Percentiles rank a stretch among this genome's conserved stretches.
phyloP scores from a whole-genome alignment of 2,888 invertebrate species.

The Conistra vaccinii region DNA sequence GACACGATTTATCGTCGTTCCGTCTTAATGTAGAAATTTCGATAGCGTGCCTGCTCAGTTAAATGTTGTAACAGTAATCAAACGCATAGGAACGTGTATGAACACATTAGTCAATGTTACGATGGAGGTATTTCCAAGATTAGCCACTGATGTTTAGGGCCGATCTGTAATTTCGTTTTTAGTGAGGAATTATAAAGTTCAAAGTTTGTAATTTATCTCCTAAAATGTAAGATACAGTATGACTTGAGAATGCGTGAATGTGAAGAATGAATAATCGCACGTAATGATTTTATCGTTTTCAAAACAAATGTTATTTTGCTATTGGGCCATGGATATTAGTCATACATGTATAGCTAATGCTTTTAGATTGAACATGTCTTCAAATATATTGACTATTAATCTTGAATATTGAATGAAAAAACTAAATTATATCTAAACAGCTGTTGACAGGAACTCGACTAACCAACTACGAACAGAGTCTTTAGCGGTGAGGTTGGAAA shows the following conservation, averaged over 20 bases:
- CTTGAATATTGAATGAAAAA: not conserved
- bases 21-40: conserved; percentile 83
- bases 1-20: conserved; percentile 84
- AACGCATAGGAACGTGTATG: conserved; percentile 76
- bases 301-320: conserved; percentile 58
- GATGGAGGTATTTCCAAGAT: conserved; percentile 78
- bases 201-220: conserved; percentile 81
- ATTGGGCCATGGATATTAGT: conserved; percentile 30
- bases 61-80: conserved; percentile 85
- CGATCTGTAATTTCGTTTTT: conserved; percentile 77
- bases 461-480: conserved; percentile 18
- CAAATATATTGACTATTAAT: not conserved
- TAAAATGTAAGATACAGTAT: conserved; percentile 66
- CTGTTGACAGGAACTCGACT: not conserved
- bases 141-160: conserved; percentile 77
- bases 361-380: not conserved
- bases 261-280: conserved; percentile 69
- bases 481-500: conserved; percentile 29
- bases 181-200: conserved; percentile 77
- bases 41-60: conserved; percentile 82
- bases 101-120: conserved; percentile 85
- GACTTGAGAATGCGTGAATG: conserved; percentile 56
- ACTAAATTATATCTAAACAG: not conserved
- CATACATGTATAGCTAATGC: conserved; percentile 36
- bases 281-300: conserved; percentile 69